These are phyloP conservation scores for Tonatia bakeri DNA, from an alignment of 2,113 vertebrate genomes.

Conservation along the genomic window DNA sequence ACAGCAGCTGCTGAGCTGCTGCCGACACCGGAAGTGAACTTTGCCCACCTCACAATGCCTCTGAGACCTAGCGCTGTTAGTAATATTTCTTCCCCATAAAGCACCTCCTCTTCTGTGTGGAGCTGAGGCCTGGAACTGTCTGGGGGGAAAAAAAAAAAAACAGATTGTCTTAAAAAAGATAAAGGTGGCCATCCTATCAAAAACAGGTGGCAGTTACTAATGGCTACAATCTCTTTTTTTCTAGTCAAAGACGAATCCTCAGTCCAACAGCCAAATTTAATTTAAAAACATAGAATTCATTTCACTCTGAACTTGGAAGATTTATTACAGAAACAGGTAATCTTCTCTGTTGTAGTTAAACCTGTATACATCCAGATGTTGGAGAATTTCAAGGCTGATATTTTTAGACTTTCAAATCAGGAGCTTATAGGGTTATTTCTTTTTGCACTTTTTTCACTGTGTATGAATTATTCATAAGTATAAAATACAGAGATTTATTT, in stretches of 20 bases:
- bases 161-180: not conserved
- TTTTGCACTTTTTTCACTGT: not conserved
- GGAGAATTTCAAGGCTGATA: not conserved
- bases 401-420: constrained; percentile 13
- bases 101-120: not conserved
- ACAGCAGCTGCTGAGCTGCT: not conserved
- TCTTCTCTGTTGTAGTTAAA: not conserved
- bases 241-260: not conserved
- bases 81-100: not conserved
- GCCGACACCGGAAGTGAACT: not conserved
- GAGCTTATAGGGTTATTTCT: not conserved
- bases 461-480: constrained; percentile 48
- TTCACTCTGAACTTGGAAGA: not conserved
- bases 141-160: not conserved
- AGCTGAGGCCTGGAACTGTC: not conserved
- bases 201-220: not conserved
- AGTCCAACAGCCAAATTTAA: not conserved
- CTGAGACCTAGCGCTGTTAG: not conserved
- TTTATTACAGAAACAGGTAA: not conserved
- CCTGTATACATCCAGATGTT: not conserved
- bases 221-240: not conserved
- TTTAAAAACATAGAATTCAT: not conserved
- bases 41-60: not conserved
- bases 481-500: constrained; percentile 47
- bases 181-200: not conserved